A percentile compares a stretch with the other conserved stretches of the same genome.
Evolutionary conservation across 2,888 invertebrate species (phyloP).

Genomic region (Zaprionus bogoriensis): DNA sequence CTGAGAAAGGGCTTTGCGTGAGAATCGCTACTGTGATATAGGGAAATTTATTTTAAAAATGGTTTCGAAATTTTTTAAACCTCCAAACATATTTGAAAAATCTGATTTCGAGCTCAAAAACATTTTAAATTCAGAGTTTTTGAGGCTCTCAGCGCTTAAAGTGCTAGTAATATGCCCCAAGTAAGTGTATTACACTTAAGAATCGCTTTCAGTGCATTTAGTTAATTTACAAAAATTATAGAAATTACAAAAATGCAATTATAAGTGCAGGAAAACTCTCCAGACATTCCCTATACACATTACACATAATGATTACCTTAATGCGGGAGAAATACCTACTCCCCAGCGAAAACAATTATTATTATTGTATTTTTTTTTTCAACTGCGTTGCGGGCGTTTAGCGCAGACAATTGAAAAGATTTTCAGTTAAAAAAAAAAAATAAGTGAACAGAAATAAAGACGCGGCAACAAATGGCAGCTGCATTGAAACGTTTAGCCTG

Average conservation of each 20-base stretch:
- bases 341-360: not conserved
- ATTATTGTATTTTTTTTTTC: not conserved
- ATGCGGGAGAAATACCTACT: not conserved
- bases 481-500: conserved; percentile 61
- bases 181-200: no score
- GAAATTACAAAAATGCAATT: no score
- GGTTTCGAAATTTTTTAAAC: no score
- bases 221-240: no score
- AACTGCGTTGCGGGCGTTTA: not conserved
- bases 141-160: no score
- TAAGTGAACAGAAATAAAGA: conserved; percentile 24
- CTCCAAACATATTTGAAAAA: no score
- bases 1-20: not conserved
- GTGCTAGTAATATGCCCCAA: no score
- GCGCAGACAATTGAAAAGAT: conserved; percentile 58
- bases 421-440: conserved; percentile 50
- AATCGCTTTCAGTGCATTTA: no score
- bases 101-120: no score
- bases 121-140: no score
- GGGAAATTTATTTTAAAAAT: not conserved
- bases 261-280: no score
- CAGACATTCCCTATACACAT: not conserved
- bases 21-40: not conserved
- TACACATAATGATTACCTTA: not conserved
- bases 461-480: conserved; percentile 50